Percentiles rank a stretch among this genome's conserved stretches.
phyloP scores from a whole-genome alignment of 2,888 invertebrate genomes.

The Pheosia tremula region DNA sequence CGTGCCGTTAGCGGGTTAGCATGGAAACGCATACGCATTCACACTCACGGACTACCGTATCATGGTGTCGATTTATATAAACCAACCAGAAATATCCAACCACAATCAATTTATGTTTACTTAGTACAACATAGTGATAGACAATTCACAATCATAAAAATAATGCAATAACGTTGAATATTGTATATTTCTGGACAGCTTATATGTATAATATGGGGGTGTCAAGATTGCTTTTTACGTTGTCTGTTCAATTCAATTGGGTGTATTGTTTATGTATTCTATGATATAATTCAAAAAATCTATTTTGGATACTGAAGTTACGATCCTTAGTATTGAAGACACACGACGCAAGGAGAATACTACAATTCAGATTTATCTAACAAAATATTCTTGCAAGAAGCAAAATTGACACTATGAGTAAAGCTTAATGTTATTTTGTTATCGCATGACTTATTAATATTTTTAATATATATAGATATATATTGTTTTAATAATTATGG shows the following conservation, averaged over 20 bases:
- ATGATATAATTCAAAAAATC: not conserved
- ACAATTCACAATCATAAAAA: not conserved
- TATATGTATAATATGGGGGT: slow-evolving; percentile 28
- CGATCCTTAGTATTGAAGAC: not conserved
- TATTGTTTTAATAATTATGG: slow-evolving; percentile 13
- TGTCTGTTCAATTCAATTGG: too few species aligned
- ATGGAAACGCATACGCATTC: slow-evolving; percentile 81
- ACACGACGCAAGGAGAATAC: too few species aligned
- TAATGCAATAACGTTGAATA: not conserved
- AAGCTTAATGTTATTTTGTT: slow-evolving; percentile 56
- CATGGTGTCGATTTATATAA: slow-evolving; percentile 21
- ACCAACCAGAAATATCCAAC: not conserved
- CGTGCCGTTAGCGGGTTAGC: slow-evolving; percentile 83
- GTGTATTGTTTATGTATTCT: not conserved
- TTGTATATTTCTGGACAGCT: not conserved
- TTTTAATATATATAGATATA: slow-evolving; percentile 19
- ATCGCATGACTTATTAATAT: slow-evolving; percentile 38
- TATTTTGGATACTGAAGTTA: not conserved
- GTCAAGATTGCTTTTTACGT: slow-evolving; percentile 28
- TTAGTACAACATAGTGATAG: not conserved
- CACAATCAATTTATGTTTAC: not conserved
- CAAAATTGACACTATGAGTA: slow-evolving; percentile 41
- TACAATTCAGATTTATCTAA: not conserved
- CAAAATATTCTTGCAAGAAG: not conserved
- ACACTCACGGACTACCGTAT: slow-evolving; percentile 67